Evolutionary conservation across 2,888 invertebrate genomes (phyloP), one percentile per base, ranked within the genome.

Genomic region (Acanthosoma haemorrhoidale): DNA sequence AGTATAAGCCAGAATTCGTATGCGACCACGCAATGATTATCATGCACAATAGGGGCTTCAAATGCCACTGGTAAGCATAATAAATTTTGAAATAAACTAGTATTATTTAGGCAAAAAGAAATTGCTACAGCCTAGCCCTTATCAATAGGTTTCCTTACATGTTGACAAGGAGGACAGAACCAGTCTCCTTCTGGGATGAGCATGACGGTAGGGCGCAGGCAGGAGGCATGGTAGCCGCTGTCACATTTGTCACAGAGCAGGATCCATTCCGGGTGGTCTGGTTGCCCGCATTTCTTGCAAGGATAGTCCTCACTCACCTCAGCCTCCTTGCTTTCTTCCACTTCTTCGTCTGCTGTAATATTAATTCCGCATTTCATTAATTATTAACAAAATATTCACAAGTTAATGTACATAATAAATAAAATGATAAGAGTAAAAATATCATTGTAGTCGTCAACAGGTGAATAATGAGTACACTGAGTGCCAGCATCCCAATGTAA

Each of bases 151-250:
- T n/a, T n/a, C 31, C 90, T 86, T 77, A 92, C 93, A 81, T 98
- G 98, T 80, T 95, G 92, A 81, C 98, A 99, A 0, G 93, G 92
- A 34, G 98, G 98, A 80, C 99, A 99, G 81, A 87, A 94, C 99
- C 98, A 99, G 80, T 96, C 93, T 0, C 97, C 97, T 79, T 96
- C 95, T 0, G 98, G 99, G 76, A 99, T 92, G 32, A 93, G 87
- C 82, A 96, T 88, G 43, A 99, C 85, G 71, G 95, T 88, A 0
- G 98, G 98, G 73, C 92, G 87, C 39, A 98, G 85, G 78, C 98
- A 99, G 51, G 93, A 92, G 72, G 95, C 96, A 83, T 99, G 98
- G 88, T 94, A 97, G n/a, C 97, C 97, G 36, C 86, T 87, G 80
- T 99, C 96, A 80, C 98, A 99, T 74, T 85, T 86, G 82, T 99